These are phyloP conservation scores for Nothocercus julius DNA, from an alignment of 2,113 vertebrate genomes.

Conservation along the genomic window DNA sequence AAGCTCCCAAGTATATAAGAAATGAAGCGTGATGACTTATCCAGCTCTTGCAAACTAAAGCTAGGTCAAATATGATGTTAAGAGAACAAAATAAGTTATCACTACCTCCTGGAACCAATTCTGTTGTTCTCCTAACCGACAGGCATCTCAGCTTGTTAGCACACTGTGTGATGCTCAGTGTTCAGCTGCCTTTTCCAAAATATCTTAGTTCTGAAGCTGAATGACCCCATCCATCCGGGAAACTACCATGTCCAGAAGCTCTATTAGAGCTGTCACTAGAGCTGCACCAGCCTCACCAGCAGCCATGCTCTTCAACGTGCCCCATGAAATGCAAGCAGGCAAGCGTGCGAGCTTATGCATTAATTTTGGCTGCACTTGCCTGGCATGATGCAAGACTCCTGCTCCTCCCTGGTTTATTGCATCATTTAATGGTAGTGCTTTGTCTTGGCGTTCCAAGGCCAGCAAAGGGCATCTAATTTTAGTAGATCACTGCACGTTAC, in stretches of 20 bases:
- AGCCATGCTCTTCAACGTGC: background rate
- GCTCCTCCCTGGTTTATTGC: background rate
- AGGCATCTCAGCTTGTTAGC: background rate
- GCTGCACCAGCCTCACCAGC: background rate
- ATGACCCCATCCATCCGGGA: background rate
- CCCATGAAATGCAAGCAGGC: background rate
- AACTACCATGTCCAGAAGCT: background rate
- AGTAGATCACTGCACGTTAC: background rate
- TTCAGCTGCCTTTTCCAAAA: background rate
- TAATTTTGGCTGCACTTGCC: background rate
- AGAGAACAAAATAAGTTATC: background rate
- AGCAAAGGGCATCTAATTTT: background rate
- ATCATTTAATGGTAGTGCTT: constrained; percentile 5
- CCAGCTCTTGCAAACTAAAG: background rate
- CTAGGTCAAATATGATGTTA: background rate
- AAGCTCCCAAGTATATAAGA: background rate
- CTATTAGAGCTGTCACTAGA: background rate
- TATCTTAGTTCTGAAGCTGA: background rate
- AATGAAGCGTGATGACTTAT: background rate
- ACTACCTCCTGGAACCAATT: background rate
- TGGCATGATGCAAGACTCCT: background rate
- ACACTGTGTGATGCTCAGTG: accelerated
- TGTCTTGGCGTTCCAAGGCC: background rate
- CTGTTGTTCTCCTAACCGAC: background rate
- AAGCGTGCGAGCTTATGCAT: background rate